phyloP scores from a whole-genome alignment of 2,888 invertebrate genomes.

The Perdita meconis region DNA sequence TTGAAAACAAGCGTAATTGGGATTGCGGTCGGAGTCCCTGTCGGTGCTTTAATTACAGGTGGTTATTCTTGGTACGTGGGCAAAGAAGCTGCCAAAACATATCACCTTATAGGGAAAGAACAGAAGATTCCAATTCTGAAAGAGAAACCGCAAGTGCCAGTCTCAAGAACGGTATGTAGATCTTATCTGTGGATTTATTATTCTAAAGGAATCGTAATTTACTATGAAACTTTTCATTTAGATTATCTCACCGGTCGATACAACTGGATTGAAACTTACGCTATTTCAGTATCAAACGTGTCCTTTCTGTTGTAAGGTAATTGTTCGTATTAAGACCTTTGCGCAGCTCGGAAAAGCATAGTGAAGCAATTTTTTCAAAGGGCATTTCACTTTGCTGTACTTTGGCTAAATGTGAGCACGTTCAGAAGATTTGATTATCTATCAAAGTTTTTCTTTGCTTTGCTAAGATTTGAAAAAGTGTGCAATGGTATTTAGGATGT shows the following conservation, averaged over 20 bases:
- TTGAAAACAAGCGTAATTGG: conserved; percentile 67
- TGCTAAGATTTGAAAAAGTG: too few relatives aligned
- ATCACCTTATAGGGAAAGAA: conserved; percentile 83
- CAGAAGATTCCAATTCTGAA: conserved; percentile 81
- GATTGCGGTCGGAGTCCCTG: conserved; percentile 86
- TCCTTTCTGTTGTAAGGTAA: conserved; percentile 98
- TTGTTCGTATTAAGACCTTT: background rate
- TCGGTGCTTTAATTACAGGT: conserved; percentile 85
- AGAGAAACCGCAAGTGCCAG: conserved; percentile 83
- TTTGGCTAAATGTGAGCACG: too few relatives aligned
- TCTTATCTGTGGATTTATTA: background rate
- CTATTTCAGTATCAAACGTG: conserved; percentile 99
- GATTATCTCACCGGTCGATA: conserved; percentile 88
- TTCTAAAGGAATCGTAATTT: conserved; percentile 56
- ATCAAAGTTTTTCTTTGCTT: too few relatives aligned
- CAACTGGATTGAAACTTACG: conserved; percentile 90
- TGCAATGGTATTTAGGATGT: too few relatives aligned
- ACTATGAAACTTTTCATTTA: conserved; percentile 76
- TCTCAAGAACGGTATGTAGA: conserved; percentile 84
- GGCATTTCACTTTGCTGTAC: too few relatives aligned
- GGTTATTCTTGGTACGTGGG: conserved; percentile 85
- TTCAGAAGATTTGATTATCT: too few relatives aligned
- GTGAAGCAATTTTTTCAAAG: too few relatives aligned
- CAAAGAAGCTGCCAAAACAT: conserved; percentile 83
- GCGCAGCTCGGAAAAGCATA: background rate